Percentiles rank a stretch among this genome's conserved stretches.
Evolutionary conservation across 2,797 vertebrate species (phyloP).

Genomic region (Coracias cyanogaster): DNA sequence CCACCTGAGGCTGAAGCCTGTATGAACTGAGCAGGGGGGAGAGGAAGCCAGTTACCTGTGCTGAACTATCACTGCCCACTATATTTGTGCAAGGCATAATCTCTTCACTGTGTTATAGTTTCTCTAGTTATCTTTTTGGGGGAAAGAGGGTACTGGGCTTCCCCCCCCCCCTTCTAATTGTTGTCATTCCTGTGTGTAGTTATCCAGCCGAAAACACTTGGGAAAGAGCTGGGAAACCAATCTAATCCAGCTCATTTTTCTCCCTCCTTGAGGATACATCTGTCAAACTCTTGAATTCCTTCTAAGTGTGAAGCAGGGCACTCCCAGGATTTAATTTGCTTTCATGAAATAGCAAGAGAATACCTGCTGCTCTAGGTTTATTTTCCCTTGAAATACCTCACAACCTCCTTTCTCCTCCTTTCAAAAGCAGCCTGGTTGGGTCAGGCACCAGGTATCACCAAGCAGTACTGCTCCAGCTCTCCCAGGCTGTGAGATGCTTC

Average conservation of each 20-base stretch:
- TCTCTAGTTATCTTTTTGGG: not conserved
- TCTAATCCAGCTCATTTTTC: not conserved
- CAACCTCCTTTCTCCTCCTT: not conserved
- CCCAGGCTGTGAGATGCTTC: not conserved
- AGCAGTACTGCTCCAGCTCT: no score
- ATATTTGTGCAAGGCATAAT: not conserved
- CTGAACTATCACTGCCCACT: not conserved
- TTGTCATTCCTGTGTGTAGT: no score
- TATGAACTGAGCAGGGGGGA: not conserved
- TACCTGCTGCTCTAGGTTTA: not conserved
- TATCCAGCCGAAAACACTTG: not conserved
- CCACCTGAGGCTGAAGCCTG: not conserved
- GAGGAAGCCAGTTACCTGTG: not conserved
- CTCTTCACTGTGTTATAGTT: accelerated
- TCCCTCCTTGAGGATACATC: not conserved
- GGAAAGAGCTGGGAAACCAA: not conserved
- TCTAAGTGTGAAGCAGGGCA: not conserved
- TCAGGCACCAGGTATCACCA: not conserved
- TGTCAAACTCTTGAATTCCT: not conserved
- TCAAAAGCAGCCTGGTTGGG: not conserved
- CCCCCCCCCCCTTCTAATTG: not conserved
- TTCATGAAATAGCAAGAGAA: not conserved
- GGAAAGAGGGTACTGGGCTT: not conserved
- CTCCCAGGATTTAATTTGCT: not conserved
- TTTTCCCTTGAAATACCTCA: not conserved